Evolutionary conservation across 2,113 vertebrate genomes (phyloP), one percentile per base, ranked within the genome.

Genomic region (Gambusia holbrooki): DNA sequence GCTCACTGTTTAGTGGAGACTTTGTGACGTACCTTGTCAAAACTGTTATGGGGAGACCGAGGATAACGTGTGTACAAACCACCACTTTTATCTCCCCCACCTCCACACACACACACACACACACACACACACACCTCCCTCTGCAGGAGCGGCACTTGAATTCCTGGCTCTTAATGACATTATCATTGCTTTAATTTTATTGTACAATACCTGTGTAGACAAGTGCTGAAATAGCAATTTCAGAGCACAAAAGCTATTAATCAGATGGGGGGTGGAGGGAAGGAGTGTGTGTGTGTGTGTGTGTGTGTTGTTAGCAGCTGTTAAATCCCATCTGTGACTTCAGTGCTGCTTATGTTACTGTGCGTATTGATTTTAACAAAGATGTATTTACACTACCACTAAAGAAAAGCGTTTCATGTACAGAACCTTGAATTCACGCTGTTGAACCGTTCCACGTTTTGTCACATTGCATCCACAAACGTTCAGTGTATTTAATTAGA

Each of bases 251-350:
- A 63, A 29, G 62, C 42, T 58, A 70, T 75, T 75, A 62, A 69
- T 62, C 54, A 71, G 69, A 60, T 35, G 8, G 69, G 27, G 27
- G 51, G 25, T 5, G 48, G 30, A 32, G 30, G 27, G 42, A 32
- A 51, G 40, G 3, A 2, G 35, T 10, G 35, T 11, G 35, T 11
- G 33, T 10, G 35, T 35, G 9, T 11, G 35, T 11, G 35, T 37
- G 10, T 37, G 35, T 37, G 69, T 70, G 61, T 48, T 77, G 33
- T 77, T 60, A 62, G 62, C 61, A 69, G 54, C 68, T 62, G 73
- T 60, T 67, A 54, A 54, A 48, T 74, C 48, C 66, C 51, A 66
- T 83, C 76, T 79, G 67, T 62, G 54, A 71, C 70, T 54, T 63
- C 35, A 69, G 66, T 13, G 30, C 32, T 27, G 25, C 35, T 64